Percentiles rank a stretch among this genome's conserved stretches.
phyloP scores from a whole-genome alignment of 2,113 vertebrate genomes.

The Rhinopomastus cyanomelas region DNA sequence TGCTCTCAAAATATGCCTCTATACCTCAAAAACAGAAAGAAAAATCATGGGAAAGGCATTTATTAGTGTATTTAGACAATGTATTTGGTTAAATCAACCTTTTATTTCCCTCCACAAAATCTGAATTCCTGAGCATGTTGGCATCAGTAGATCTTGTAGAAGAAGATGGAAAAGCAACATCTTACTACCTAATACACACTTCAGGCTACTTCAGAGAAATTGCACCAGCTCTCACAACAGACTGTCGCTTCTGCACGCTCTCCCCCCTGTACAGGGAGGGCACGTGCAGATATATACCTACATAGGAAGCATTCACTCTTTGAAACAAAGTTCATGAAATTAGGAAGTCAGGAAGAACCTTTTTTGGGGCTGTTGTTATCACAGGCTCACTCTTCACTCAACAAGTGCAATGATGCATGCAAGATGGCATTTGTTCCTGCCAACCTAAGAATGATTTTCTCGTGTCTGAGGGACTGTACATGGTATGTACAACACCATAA shows the following conservation, averaged over 20 bases:
- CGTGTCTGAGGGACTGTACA: not conserved
- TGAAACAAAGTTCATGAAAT: not conserved
- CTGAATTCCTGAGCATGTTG: not conserved
- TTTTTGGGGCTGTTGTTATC: not conserved
- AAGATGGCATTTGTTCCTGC: not conserved
- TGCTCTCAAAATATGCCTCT: not conserved
- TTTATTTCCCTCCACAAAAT: not conserved
- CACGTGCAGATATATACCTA: not conserved
- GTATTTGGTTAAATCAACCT: not conserved
- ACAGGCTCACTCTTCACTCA: not conserved
- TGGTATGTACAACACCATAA: rapidly evolving
- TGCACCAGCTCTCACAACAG: not conserved
- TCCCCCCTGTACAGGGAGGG: not conserved
- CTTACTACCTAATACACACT: not conserved
- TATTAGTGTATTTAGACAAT: not conserved
- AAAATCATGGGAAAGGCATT: not conserved
- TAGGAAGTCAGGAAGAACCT: not conserved
- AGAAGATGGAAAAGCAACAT: not conserved
- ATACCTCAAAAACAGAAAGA: not conserved
- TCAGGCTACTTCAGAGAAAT: not conserved
- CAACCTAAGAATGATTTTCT: not conserved
- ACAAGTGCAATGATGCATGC: not conserved
- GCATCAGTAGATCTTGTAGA: not conserved
- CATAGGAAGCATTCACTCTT: not conserved
- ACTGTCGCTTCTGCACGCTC: not conserved